Conservation (phyloP, 2,888 invertebrate genomes). For the Periphyllus acericola region DNA sequence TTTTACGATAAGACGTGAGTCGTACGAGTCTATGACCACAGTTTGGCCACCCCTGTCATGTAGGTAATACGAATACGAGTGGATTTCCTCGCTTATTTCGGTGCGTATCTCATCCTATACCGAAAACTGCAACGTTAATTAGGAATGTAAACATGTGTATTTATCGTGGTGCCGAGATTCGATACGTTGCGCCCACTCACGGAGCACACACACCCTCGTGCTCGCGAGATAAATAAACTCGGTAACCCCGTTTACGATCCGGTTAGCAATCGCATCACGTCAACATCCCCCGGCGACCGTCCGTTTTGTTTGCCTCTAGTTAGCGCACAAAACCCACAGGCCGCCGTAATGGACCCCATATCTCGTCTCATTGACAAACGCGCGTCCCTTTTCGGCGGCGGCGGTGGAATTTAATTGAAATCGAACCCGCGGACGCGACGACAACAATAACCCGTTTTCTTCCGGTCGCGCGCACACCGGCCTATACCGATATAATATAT, state of each 20-base stretch:
- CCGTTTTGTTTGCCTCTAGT: conserved; percentile 57
- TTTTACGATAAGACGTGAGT: too few species aligned
- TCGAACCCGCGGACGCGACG: conserved; percentile 29
- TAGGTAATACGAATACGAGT: too few species aligned
- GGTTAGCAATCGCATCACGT: conserved; percentile 57
- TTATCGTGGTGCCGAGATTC: too few species aligned
- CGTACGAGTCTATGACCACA: too few species aligned
- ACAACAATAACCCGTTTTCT: conserved; percentile 29
- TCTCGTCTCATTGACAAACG: neutral
- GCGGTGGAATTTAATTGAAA: conserved; percentile 42
- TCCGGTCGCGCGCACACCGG: conserved; percentile 40
- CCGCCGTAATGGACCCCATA: conserved; percentile 39
- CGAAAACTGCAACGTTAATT: too few species aligned
- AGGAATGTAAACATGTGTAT: too few species aligned
- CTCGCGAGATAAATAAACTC: conserved; percentile 7
- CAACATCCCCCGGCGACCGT: neutral
- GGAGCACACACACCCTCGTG: neutral
- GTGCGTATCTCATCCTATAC: too few species aligned
- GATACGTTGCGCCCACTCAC: too few species aligned
- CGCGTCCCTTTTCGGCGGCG: conserved; percentile 28
- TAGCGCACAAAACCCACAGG: conserved; percentile 39
- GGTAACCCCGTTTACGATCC: conserved; percentile 38
- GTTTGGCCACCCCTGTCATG: too few species aligned
- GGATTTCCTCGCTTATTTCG: too few species aligned
- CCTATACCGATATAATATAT: neutral